Percentiles rank a stretch among this genome's conserved stretches.
Evolutionary conservation across 2,888 invertebrate genomes (phyloP).

Genomic region (Sarcophaga subvicina): DNA sequence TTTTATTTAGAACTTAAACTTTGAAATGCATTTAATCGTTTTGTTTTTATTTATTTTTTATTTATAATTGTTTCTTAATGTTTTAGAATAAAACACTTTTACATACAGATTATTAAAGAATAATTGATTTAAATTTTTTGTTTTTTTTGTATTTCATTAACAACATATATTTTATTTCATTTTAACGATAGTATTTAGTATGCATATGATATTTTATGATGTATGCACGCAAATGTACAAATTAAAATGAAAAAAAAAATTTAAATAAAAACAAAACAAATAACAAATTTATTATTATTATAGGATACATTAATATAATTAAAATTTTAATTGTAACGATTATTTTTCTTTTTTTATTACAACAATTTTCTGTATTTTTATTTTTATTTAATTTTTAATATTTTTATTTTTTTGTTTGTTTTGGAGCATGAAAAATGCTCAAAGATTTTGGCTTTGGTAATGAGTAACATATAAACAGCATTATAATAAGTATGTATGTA

Average conservation of each 20-base stretch:
- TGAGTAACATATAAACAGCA: not conserved
- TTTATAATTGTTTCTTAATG: not conserved
- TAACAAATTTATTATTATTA: not conserved
- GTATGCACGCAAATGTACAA: not conserved
- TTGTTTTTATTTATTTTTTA: conserved; percentile 26
- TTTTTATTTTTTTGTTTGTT: not conserved
- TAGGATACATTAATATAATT: not conserved
- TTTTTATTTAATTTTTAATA: not conserved
- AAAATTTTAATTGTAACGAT: too few species aligned
- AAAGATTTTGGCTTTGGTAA: too few species aligned
- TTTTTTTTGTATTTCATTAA: conserved; percentile 32
- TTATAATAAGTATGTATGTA: not conserved
- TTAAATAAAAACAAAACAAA: not conserved
- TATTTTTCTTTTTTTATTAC: not conserved
- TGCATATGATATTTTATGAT: conserved; percentile 15
- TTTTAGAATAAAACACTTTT: conserved; percentile 60
- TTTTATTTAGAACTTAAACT: conserved; percentile 57
- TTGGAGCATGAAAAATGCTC: too few species aligned
- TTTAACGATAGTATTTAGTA: conserved; percentile 47
- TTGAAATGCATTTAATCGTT: conserved; percentile 60
- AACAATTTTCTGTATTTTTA: not conserved
- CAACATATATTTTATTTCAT: conserved; percentile 53
- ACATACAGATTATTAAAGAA: conserved; percentile 65
- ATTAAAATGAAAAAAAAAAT: not conserved
- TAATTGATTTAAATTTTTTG: conserved; percentile 43